phyloP scores from a whole-genome alignment of 1,140 invertebrate genomes.

The Tenebrio molitor region DNA sequence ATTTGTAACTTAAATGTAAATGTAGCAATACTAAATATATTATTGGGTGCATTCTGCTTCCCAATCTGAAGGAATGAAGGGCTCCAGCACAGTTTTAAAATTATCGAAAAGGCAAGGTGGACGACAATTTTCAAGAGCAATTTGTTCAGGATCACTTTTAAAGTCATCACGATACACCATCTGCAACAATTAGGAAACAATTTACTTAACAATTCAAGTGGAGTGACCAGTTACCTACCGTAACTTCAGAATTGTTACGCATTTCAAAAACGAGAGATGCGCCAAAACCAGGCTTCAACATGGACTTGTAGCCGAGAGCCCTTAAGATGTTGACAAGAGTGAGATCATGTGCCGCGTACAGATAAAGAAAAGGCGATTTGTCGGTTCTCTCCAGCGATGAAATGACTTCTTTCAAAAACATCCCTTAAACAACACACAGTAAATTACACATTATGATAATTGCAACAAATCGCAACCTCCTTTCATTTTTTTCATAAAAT shows the following conservation, averaged over 20 bases:
- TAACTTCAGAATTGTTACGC: constrained; percentile 70
- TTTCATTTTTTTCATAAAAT: constrained; percentile 79
- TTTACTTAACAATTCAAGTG: background rate
- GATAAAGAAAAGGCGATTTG: constrained; percentile 68
- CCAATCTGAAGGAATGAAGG: constrained; percentile 1
- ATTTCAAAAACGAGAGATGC: constrained; percentile 78
- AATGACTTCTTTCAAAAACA: constrained; percentile 69
- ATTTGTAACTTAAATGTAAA: no score
- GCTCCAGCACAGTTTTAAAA: background rate
- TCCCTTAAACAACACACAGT: constrained; percentile 64
- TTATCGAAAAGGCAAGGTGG: background rate
- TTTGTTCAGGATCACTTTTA: background rate
- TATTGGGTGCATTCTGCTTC: constrained; percentile 13
- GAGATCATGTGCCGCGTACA: constrained; percentile 82
- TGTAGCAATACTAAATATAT: no score
- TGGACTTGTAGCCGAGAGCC: constrained; percentile 75
- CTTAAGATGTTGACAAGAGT: constrained; percentile 79
- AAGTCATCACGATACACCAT: constrained; percentile 5
- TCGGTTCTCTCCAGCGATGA: constrained; percentile 63
- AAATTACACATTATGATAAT: constrained; percentile 45
- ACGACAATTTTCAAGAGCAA: background rate
- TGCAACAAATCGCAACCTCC: constrained; percentile 69
- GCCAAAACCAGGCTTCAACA: constrained; percentile 79
- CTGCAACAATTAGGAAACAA: constrained; percentile 2
- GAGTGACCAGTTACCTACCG: no score